These are phyloP conservation scores for Diadumene lineata DNA, from an alignment of 92 coral and sea anemone species.

Conservation along the genomic window DNA sequence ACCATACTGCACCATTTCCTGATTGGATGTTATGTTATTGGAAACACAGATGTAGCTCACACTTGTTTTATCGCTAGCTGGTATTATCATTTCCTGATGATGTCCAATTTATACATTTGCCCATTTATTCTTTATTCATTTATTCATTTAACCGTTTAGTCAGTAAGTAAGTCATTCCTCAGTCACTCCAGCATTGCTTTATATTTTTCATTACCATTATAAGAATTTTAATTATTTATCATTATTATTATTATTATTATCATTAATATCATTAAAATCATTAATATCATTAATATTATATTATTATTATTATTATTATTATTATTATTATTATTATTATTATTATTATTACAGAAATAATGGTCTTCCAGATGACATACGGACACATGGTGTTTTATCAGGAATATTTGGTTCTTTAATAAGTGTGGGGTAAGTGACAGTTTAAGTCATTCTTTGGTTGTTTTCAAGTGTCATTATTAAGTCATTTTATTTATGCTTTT, in stretches of 20 bases:
- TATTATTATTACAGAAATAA: slow-evolving; percentile 39
- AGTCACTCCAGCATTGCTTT: neutral
- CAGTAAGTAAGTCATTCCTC: neutral
- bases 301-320: neutral
- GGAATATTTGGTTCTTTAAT: slow-evolving; percentile 84
- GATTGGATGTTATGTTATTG: too few species aligned
- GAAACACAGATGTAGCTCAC: too few species aligned
- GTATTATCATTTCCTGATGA: too few species aligned
- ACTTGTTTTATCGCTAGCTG: too few species aligned
- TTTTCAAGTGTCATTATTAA: too few species aligned
- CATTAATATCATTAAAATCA: too few species aligned
- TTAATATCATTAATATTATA: too few species aligned
- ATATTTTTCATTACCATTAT: too few species aligned
- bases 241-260: too few species aligned
- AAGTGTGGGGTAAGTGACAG: slow-evolving; percentile 80
- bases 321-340: neutral
- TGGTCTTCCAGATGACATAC: slow-evolving; percentile 86
- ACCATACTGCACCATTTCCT: too few species aligned
- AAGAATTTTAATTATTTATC: too few species aligned
- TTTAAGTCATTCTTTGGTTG: too few species aligned
- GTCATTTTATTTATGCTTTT: neutral
- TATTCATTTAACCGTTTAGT: neutral
- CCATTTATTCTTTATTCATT: neutral
- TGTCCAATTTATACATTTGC: neutral
- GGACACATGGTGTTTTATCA: slow-evolving; percentile 86